Evolutionary conservation across 2,888 invertebrate genomes (phyloP), one percentile per base, ranked within the genome.

Genomic region (Epicampocera succincta): DNA sequence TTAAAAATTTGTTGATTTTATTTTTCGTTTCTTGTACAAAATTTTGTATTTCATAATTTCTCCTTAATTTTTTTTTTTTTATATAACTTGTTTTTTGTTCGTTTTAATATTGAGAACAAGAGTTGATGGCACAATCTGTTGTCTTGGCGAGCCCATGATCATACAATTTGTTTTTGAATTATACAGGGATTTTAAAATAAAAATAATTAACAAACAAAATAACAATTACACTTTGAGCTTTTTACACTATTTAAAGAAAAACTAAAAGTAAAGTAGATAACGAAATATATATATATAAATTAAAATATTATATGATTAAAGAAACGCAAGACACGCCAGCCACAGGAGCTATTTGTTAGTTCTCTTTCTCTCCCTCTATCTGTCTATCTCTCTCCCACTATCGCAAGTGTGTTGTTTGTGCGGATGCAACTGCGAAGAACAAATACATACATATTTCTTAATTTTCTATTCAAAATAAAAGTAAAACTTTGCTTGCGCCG

Each of bases 111-210:
- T 72, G 65, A 76, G 63, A 76, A 68, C 61, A 50, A 68, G 15
- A 56, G 54, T 68, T 72, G 72, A 76, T 42, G 12, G 46, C 44
- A 63, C 69, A 71, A 58, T 58, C 21, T 76, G 48, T 69, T 38
- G 50, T 58, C 65, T 71, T 75, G 63, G 44, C 50, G 58, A 71
- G 74, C 65, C 58, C 42, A 80, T 58, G 52, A 12, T 68, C 73
- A 79, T 44, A 60, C 52, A 73, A 72, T 79, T 73, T 66, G 25
- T 73, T 79, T 73, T 79, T 54, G 29, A 72, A 78, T 72, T 78
- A 78, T 78, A 78, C 78, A 78, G 78, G 78, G 78, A 78, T 78
- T 78, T 78, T 72, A 66, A 78, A 66, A 69, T 13, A 74, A 50
- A 25, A 25, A 25, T 25, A 25, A 25, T 25, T 33, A 33, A 68